Base-by-base conservation (phyloP, 2,888 invertebrate genomes). In the Heliconius erato region DNA sequence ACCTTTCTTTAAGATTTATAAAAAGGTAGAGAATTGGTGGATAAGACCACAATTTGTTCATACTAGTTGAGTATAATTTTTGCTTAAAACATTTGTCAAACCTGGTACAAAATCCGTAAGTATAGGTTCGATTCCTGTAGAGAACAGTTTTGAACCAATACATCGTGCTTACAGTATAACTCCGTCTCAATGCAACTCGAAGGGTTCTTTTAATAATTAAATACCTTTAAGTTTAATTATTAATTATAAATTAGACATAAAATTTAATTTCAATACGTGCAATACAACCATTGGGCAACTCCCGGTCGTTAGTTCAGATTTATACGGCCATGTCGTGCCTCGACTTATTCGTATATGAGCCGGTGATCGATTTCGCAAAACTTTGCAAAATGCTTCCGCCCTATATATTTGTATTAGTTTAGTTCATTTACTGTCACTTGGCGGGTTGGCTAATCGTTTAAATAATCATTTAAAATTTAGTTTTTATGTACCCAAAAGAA, bases 251-350 rank as follows among this genome's bases (percentile, higher is more conserved):
- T 2, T 54, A 63, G 12, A 12, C n/a, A 63, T 63, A n/a, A 63
- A 63, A 63, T 35, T 35, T 40, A 14, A 7, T 19, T 67, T 14
- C 3, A 35, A 63, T 63, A 23, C 6, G 9, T 23, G 59, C 35
- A 63, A 63, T 28, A 77, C 54, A 80, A 71, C 79, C 72, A 78
- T 84, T 84, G 71, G 76, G 79, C 79, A 83, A 83, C 68, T 67
- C 54, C 82, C 79, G 81, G 74, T 84, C 77, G 81, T 83, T 83
- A 82, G 49, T 59, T 68, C 74, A 79, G 76, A 84, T 82, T 79
- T 81, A 82, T 81, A 72, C 77, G 80, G 63, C 65, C 54, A 71
- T 79, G 72, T 80, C 74, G 69, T 69, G 81, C 32, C 67, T 78
- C 67, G 81, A 81, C 68, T 63, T 63, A 49, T 14, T 49, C 49